phyloP scores from a whole-genome alignment of 37 sponge, comb jelly and placozoan genomes.

The Oscarella lobularis region DNA sequence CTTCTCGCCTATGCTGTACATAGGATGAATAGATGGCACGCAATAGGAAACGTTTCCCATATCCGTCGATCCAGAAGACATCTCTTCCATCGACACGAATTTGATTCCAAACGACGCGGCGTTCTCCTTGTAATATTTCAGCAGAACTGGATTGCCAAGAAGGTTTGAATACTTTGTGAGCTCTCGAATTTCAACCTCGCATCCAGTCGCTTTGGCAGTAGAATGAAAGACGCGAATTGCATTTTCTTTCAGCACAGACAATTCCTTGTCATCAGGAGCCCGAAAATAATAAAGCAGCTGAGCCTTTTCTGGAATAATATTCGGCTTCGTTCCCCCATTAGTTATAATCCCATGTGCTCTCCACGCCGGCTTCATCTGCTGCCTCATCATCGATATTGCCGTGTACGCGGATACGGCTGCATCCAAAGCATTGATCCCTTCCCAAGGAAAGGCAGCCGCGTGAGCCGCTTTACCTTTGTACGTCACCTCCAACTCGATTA shows the following conservation, averaged over 20 bases:
- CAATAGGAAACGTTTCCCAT: constrained; percentile 82
- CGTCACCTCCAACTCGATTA: constrained; percentile 7
- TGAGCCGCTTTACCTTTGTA: constrained; percentile 30
- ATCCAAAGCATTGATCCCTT: constrained; percentile 85
- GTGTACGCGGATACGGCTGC: constrained; percentile 87
- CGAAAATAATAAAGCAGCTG: constrained; percentile 34
- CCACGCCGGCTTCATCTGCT: constrained; percentile 81
- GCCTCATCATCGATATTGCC: constrained; percentile 62
- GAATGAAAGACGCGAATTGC: constrained; percentile 34
- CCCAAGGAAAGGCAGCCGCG: constrained; percentile 44
- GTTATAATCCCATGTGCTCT: constrained; percentile 74
- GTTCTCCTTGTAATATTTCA: constrained; percentile 25
- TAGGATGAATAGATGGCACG: constrained; percentile 74
- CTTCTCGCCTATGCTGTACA: constrained; percentile 35
- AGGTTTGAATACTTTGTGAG: constrained; percentile 24
- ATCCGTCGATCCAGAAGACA: constrained; percentile 65
- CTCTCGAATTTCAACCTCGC: constrained; percentile 28
- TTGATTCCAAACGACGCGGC: constrained; percentile 11
- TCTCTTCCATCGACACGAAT: background rate
- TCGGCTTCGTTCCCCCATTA: constrained; percentile 66
- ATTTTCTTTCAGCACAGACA: constrained; percentile 29
- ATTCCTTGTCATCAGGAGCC: constrained; percentile 33
- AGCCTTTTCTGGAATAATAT: constrained; percentile 63
- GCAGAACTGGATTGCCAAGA: constrained; percentile 28
- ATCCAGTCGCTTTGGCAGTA: constrained; percentile 72